A percentile compares a stretch with the other conserved stretches of the same genome.
Evolutionary conservation across 2,888 invertebrate genomes (phyloP).

Genomic region (Galerucella nymphaeae): DNA sequence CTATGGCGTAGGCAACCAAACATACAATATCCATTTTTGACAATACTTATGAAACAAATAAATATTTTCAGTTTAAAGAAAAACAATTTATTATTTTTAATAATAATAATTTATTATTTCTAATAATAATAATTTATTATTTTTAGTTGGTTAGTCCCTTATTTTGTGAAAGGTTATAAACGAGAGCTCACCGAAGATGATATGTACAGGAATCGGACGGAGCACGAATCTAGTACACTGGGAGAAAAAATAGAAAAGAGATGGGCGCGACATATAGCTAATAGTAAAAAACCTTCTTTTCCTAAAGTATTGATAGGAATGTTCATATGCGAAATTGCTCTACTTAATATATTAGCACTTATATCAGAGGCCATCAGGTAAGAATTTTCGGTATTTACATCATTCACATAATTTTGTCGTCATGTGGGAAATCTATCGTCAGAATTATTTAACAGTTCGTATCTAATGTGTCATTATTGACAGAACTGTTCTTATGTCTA

Average conservation of each 20-base stretch:
- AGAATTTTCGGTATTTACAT: conserved; percentile 17
- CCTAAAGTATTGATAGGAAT: conserved; percentile 52
- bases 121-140: not conserved
- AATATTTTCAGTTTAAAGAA: too few relatives aligned
- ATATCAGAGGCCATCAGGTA: conserved; percentile 47
- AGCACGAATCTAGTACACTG: conserved; percentile 63
- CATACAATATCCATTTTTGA: too few relatives aligned
- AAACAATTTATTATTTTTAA: too few relatives aligned
- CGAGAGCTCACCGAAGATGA: conserved; percentile 67
- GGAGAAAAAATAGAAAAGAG: conserved; percentile 62
- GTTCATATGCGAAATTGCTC: conserved; percentile 48
- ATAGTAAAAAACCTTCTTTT: conserved; percentile 52
- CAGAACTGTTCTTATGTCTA: too few relatives aligned
- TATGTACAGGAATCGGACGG: conserved; percentile 64
- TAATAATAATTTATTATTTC: too few relatives aligned
- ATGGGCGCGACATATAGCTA: conserved; percentile 53
- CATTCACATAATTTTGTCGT: too few relatives aligned
- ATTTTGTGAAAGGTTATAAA: conserved; percentile 65
- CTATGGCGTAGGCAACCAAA: too few relatives aligned
- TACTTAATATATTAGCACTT: conserved; percentile 41
- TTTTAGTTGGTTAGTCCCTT: conserved; percentile 67
- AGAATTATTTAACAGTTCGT: too few relatives aligned
- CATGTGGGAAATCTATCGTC: too few relatives aligned
- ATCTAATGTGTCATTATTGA: too few relatives aligned
- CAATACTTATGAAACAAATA: too few relatives aligned